A percentile compares a stretch with the other conserved stretches of the same genome.
Evolutionary conservation across 1,140 invertebrate genomes (phyloP).

Genomic region (Pissodes strobi): DNA sequence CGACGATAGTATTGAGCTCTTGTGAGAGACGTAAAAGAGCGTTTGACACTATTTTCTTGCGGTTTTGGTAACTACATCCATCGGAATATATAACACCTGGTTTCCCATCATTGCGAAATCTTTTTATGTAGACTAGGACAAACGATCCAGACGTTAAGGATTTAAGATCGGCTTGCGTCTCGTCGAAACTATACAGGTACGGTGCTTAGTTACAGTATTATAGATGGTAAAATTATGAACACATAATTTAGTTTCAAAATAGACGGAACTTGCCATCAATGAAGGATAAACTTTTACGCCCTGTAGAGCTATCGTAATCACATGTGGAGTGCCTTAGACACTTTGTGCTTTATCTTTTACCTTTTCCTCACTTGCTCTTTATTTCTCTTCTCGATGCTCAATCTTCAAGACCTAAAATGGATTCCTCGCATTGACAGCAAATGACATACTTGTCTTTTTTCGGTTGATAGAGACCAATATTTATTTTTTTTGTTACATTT

Average conservation of each 20-base stretch:
- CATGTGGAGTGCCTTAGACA: not conserved
- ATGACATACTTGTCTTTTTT: too few species aligned
- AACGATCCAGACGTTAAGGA: constrained; percentile 6
- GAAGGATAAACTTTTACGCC: not conserved
- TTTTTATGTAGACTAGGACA: too few species aligned
- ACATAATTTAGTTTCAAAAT: not conserved
- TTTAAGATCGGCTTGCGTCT: not conserved
- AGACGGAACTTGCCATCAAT: not conserved
- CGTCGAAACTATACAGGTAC: too few species aligned
- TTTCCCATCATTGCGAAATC: too few species aligned
- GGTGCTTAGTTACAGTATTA: not conserved
- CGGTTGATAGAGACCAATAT: too few species aligned
- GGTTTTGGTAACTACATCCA: too few species aligned
- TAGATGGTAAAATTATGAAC: not conserved
- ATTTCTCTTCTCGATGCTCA: not conserved
- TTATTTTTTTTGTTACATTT: too few species aligned
- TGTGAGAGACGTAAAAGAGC: too few species aligned
- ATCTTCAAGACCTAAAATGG: too few species aligned
- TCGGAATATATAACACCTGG: too few species aligned
- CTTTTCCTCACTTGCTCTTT: not conserved
- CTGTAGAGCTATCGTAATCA: not conserved
- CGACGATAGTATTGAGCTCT: constrained; percentile 41
- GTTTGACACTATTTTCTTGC: too few species aligned
- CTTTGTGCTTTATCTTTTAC: not conserved
- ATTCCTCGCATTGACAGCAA: too few species aligned